Conservation (phyloP, 2,888 invertebrate species). For the Drosophila gaucha region DNA sequence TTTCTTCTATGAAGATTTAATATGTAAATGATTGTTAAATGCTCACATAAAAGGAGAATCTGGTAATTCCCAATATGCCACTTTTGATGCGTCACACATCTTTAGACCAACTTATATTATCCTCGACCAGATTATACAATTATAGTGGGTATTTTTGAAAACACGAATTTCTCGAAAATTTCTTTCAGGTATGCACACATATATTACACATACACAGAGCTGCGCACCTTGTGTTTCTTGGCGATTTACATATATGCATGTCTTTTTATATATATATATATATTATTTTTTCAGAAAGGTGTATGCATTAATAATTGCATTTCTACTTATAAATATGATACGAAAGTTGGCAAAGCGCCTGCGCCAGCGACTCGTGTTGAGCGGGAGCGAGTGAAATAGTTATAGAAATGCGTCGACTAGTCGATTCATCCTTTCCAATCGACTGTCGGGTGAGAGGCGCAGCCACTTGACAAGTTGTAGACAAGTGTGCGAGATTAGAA, state of each 20-base stretch:
- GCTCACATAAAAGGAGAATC: too few species aligned
- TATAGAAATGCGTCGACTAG: conserved; percentile 15
- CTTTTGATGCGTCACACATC: too few species aligned
- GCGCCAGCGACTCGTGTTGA: conserved; percentile 32
- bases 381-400: conserved; percentile 49
- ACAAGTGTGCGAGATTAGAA: conserved; percentile 67
- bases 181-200: conserved; percentile 32
- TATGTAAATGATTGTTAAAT: too few species aligned
- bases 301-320: conserved; percentile 65
- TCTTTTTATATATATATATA: conserved; percentile 9
- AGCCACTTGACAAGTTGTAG: conserved; percentile 58
- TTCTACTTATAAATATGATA: conserved; percentile 70
- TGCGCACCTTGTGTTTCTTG: conserved; percentile 41
- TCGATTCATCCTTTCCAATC: conserved; percentile 43
- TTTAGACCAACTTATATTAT: not conserved
- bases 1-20: too few species aligned
- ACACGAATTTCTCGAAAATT: conserved; percentile 36
- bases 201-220: conserved; percentile 15
- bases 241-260: conserved; percentile 14
- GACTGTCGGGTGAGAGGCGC: conserved; percentile 13
- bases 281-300: conserved; percentile 35
- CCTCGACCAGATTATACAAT: not conserved
- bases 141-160: conserved; percentile 37
- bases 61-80: too few species aligned
- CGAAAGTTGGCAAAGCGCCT: conserved; percentile 49